A percentile compares a stretch with the other conserved stretches of the same genome.
phyloP scores from a whole-genome alignment of 2,113 vertebrate genomes.

The Scomber scombrus region DNA sequence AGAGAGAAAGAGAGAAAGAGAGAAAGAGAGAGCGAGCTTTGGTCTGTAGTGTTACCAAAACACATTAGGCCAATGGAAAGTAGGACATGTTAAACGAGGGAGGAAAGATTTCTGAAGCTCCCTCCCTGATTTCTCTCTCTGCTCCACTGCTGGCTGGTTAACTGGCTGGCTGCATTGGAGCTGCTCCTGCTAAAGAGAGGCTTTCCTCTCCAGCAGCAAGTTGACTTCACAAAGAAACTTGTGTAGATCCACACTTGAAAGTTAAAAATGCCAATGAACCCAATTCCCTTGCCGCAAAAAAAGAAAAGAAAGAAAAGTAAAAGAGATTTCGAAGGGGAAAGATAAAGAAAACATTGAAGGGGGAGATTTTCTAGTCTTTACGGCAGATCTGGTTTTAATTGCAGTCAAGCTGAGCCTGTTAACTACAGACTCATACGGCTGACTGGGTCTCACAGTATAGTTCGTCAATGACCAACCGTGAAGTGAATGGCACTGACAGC shows the following conservation, averaged over 20 bases:
- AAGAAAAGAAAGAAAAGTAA: background rate
- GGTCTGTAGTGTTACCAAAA: conserved; percentile 65
- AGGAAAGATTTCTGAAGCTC: conserved; percentile 59
- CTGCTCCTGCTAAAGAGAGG: conserved; percentile 63
- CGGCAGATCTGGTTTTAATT: conserved; percentile 51
- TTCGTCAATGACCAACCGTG: conserved; percentile 17
- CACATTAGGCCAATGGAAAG: conserved; percentile 66
- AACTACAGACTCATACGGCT: conserved; percentile 2
- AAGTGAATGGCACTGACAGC: conserved; percentile 12
- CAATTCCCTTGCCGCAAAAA: conserved; percentile 4
- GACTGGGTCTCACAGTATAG: background rate
- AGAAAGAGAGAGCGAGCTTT: conserved; percentile 37
- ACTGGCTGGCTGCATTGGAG: conserved; percentile 35
- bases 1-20: conserved; percentile 12
- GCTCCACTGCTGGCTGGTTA: conserved; percentile 25
- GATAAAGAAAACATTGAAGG: conserved; percentile 7
- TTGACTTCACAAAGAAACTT: conserved; percentile 53
- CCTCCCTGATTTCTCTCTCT: conserved; percentile 49
- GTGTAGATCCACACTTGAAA: conserved; percentile 40
- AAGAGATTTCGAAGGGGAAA: conserved; percentile 8
- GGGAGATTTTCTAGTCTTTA: conserved; percentile 29
- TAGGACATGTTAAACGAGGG: conserved; percentile 72
- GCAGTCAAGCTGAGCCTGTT: conserved; percentile 32
- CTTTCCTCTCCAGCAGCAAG: conserved; percentile 58
- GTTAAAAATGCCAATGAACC: conserved; percentile 45